Conservation (phyloP, 2,797 vertebrate species). For the Acanthurus tractus region DNA sequence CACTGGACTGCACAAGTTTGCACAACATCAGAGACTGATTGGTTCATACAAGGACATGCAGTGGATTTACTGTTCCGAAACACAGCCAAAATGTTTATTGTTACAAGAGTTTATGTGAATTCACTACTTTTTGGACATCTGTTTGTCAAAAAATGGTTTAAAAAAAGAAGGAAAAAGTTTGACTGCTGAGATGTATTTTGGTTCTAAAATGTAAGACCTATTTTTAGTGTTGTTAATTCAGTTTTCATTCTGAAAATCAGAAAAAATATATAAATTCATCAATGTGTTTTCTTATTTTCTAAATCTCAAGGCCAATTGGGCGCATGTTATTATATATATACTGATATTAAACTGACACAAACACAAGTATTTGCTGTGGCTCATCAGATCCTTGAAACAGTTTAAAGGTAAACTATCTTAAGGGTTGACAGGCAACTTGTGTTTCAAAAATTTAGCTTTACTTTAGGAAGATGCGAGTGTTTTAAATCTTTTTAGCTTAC, state of each 20-base stretch:
- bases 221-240: neutral
- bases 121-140: neutral
- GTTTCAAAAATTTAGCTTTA: too few species aligned
- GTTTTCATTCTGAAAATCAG: neutral
- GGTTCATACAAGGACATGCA: neutral
- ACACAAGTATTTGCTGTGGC: too few species aligned
- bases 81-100: neutral
- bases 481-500: too few species aligned
- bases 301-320: neutral
- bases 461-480: too few species aligned
- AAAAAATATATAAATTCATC: neutral
- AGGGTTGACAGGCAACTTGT: too few species aligned
- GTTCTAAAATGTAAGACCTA: neutral
- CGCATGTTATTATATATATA: neutral
- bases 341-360: neutral
- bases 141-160: neutral
- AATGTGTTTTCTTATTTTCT: neutral
- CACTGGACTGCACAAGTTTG: constrained; percentile 25
- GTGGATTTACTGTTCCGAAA: neutral
- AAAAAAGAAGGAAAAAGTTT: neutral
- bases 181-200: neutral
- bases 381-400: neutral
- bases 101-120: neutral
- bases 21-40: neutral
- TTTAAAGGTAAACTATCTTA: neutral